Evolutionary conservation across 2,797 vertebrate genomes (phyloP).

Genomic region (Coendou prehensilis): DNA sequence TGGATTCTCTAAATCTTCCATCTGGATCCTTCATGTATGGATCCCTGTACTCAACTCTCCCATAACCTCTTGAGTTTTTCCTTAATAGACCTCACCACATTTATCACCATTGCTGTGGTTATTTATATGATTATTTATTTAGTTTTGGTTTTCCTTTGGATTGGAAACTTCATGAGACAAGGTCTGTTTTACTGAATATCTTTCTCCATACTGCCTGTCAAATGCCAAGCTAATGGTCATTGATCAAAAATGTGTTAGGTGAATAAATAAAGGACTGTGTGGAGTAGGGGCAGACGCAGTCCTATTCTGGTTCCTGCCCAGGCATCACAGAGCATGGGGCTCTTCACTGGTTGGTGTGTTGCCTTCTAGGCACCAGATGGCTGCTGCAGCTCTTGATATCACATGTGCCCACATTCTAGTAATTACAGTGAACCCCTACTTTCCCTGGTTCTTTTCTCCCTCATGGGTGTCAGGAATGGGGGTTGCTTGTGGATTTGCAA

Average conservation of each 20-base stretch:
- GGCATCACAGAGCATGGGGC: not conserved
- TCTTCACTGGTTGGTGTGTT: not conserved
- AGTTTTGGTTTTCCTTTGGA: not conserved
- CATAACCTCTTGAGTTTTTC: not conserved
- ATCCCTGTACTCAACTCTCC: not conserved
- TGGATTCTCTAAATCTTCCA: too few relatives aligned
- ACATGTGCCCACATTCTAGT: too few relatives aligned
- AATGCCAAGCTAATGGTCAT: not conserved
- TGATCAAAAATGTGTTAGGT: constrained; percentile 30
- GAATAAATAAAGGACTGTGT: not conserved
- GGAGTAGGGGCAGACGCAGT: not conserved
- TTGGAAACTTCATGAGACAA: constrained; percentile 16
- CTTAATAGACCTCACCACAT: not conserved
- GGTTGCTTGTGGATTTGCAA: not conserved
- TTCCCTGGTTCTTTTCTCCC: not conserved
- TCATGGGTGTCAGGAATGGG: not conserved
- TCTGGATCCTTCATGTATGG: not conserved
- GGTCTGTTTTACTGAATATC: not conserved
- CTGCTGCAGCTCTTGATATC: not conserved
- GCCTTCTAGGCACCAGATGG: not conserved
- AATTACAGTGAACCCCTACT: not conserved
- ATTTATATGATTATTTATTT: not conserved
- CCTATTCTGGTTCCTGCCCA: not conserved
- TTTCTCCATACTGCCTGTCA: not conserved
- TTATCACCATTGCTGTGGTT: not conserved